Percentiles rank a stretch among this genome's conserved stretches.
These are phyloP conservation scores for Alosa alosa DNA, from an alignment of 2,113 vertebrate species.

Conservation along the genomic window DNA sequence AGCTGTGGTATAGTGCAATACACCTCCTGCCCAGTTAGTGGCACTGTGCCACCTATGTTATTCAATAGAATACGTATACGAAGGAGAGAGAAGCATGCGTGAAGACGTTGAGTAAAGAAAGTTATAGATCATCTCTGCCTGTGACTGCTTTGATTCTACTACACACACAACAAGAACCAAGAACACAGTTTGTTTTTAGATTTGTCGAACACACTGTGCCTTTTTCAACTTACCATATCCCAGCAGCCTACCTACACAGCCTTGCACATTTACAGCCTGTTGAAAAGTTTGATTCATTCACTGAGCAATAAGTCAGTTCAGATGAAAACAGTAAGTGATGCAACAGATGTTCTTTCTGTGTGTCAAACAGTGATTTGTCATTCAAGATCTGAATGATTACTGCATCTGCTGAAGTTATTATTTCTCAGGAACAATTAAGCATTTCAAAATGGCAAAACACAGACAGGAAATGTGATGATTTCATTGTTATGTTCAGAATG, in stretches of 20 bases:
- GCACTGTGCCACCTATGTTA: too few species aligned
- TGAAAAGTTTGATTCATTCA: constrained; percentile 12
- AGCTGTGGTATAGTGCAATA: too few species aligned
- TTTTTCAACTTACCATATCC: not conserved
- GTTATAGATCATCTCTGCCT: too few species aligned
- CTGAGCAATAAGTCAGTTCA: not conserved
- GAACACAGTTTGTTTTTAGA: not conserved
- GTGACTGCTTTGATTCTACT: too few species aligned
- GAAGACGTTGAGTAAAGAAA: too few species aligned
- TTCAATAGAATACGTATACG: too few species aligned
- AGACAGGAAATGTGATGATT: not conserved
- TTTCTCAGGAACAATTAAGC: not conserved
- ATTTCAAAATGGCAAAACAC: not conserved
- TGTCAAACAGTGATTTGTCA: not conserved
- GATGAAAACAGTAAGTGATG: constrained; percentile 10
- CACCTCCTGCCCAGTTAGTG: too few species aligned
- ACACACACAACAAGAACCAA: too few species aligned
- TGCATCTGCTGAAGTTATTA: not conserved
- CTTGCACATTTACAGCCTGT: not conserved
- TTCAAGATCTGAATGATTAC: not conserved
- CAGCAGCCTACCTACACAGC: not conserved
- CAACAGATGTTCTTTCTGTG: not conserved
- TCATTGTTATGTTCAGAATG: not conserved
- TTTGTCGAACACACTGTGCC: not conserved
- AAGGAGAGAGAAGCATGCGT: too few species aligned